These are phyloP conservation scores for Sceloporus tristichus DNA, from an alignment of 2,113 vertebrate genomes.

Conservation along the genomic window DNA sequence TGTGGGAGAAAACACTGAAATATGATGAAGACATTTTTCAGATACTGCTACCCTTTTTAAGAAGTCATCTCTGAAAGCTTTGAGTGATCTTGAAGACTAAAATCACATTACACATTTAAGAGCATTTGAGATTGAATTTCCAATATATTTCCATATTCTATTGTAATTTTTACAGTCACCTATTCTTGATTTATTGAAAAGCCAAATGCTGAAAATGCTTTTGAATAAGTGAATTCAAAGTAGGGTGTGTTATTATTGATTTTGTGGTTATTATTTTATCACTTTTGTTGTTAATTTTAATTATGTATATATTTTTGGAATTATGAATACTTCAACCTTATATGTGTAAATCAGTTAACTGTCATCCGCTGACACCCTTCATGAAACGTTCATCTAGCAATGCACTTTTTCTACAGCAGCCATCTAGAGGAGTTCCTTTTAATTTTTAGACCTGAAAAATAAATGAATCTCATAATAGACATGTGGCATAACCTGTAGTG, in stretches of 20 bases:
- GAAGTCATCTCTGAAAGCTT: constrained; percentile 11
- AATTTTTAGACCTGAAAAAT: constrained; percentile 51
- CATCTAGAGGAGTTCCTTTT: neutral
- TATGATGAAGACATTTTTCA: constrained; percentile 31
- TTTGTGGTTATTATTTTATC: neutral
- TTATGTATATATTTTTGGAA: constrained; percentile 27
- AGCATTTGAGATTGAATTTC: neutral
- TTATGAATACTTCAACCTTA: neutral
- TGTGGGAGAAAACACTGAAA: neutral
- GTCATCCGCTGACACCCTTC: constrained; percentile 9
- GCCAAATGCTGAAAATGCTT: constrained; percentile 26
- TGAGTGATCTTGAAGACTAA: constrained; percentile 21
- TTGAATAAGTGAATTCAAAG: neutral
- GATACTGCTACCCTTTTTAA: constrained; percentile 13
- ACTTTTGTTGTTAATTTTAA: neutral
- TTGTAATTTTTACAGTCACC: constrained; percentile 2
- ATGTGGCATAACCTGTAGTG: neutral
- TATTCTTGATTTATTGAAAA: constrained; percentile 22
- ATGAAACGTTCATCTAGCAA: constrained; percentile 14
- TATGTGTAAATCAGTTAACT: neutral
- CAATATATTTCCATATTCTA: neutral
- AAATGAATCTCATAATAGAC: constrained; percentile 35
- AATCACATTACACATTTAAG: too few species aligned
- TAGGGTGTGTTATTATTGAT: neutral
- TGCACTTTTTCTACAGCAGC: constrained; percentile 23